Evolutionary conservation across 2,888 invertebrate species (phyloP), one percentile per base, ranked within the genome.

Genomic region (Pediacus dermestoides): DNA sequence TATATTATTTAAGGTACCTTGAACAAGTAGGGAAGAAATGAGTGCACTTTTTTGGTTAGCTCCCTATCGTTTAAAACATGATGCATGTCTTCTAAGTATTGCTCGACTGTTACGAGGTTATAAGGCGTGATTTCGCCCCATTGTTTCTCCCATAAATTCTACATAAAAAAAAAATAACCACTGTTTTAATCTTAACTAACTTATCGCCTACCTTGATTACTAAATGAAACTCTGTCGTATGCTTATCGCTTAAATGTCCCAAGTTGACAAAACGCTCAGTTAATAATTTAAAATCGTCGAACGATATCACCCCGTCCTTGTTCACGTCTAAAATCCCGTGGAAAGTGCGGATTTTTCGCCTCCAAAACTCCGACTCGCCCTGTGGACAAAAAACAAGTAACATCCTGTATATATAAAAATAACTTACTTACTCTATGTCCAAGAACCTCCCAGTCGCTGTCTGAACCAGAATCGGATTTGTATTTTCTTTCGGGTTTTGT

Each of bases 241-340:
- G 80, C 39, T 76, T 67, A 0, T 78, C 74, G 15, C 78, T 73
- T 16, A 89, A 72, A 59, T 88, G 84, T 0, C 88, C 89, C 44
- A 88, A 70, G 44, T 81, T 75, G 39, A 80, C 80, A 67, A 89
- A 89, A 58, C 87, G 72, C 50, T 85, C 80, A 0, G 80, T 80
- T 52, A 89, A 71, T 28, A 88, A 74, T 60, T 75, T 74, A 68
- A 87, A 88, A 65, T 90, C 89, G 57, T 88, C 87, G 66, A 75
- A 88, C 1, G 88, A 86, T 57, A 89, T 80, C 46, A 89, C 81
- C 0, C 89, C 88, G 56, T 90, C 89, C 62, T 86, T 88, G 70
- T 90, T 88, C 0, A 90, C 78, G 64, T 90, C 89, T 48, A 90
- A 70, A 43, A 88, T 81, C 52, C 80, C 81, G 70, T 90, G 89